Evolutionary conservation across 2,888 invertebrate genomes (phyloP).

Genomic region (Chloroclystis v-ata): DNA sequence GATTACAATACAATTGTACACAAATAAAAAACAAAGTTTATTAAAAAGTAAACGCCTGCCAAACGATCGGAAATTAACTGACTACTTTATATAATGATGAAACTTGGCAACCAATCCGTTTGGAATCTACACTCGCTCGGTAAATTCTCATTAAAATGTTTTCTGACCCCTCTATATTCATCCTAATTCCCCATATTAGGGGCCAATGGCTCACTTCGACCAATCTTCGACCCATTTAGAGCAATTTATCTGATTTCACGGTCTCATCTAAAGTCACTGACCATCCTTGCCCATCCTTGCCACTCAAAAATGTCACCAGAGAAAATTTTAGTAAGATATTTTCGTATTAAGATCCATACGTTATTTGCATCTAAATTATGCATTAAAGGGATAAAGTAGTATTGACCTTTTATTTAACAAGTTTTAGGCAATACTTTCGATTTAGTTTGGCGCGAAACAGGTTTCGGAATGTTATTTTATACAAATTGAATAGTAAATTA

Average conservation of each 20-base stretch:
- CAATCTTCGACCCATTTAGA: background rate
- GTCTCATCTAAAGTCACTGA: background rate
- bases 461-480: background rate
- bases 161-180: background rate
- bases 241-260: background rate
- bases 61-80: too few relatives aligned
- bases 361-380: background rate
- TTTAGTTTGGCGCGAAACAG: background rate
- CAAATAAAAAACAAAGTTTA: too few relatives aligned
- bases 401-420: background rate
- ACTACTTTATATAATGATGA: too few relatives aligned
- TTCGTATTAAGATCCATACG: background rate
- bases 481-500: background rate
- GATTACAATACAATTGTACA: too few relatives aligned
- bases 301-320: constrained; percentile 1
- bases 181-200: constrained; percentile 4
- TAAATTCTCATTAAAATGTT: background rate
- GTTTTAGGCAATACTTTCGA: background rate
- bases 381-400: background rate
- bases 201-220: background rate
- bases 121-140: too few relatives aligned
- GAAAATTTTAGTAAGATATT: background rate
- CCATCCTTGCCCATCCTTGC: constrained; percentile 5
- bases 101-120: too few relatives aligned
- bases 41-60: too few relatives aligned